Evolutionary conservation across 2,113 vertebrate genomes (phyloP), one percentile per base, ranked within the genome.

Genomic region (Chrysochloris asiatica): DNA sequence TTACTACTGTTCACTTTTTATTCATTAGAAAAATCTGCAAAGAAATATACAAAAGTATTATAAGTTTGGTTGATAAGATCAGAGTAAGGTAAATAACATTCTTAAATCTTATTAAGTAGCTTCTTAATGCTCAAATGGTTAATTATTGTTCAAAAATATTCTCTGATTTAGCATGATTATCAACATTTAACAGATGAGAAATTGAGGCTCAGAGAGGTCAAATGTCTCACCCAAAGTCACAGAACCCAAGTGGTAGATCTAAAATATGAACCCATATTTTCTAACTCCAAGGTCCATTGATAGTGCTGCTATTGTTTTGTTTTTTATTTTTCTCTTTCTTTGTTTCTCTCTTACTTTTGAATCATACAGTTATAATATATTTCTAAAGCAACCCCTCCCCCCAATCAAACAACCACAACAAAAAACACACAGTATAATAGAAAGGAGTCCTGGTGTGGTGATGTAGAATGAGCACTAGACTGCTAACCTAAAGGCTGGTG

Each of bases 21-120:
- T 73, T 82, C 59, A 36, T n/a, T 61, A 43, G 13, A 45, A 88
- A 95, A 45, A 41, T 79, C 86, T 93, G 30, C 26, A 48, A 79
- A 11, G 22, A 91, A 72, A 65, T 72, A 36, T 9, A 63, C 3
- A 54, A 75, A 93, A 91, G 69, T 75, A 80, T 52, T 10, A 41
- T 7, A 41, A 86, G 69, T 36, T 75, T 86, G 24, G 30, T 56
- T 50, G n/a, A 50, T 38, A 6, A n/a, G 48, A 22, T 77, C 38
- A 63, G 73, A 77, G 47, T 65, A 61, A 90, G 54, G 8, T 65
- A 83, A 93, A 26, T 54, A 72, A n/a, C n/a, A n/a, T n/a, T n/a
- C n/a, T n/a, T n/a, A n/a, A n/a, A n/a, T n/a, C n/a, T n/a, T n/a
- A n/a, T n/a, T n/a, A n/a, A n/a, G n/a, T n/a, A n/a, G 47, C 21